Base-by-base conservation (phyloP, 2,888 invertebrate genomes). In the Drosophila macrospina region DNA sequence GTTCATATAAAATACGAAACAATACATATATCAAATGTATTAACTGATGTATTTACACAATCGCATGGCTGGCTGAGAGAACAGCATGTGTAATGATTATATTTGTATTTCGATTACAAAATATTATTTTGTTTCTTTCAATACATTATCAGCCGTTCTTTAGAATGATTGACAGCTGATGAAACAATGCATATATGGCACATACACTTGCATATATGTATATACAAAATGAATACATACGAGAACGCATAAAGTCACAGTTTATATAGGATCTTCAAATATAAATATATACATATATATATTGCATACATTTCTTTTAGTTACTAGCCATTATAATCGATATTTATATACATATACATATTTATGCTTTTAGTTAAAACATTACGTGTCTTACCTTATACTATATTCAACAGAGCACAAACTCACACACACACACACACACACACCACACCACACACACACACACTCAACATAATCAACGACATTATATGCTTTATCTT, bases 391-490 rank as follows among this genome's bases (percentile, higher is more conserved):
- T 82, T 86, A 82, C 52, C 59, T 66, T 69, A 66, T 69, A 20
- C 20, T 20, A 55, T 54, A 63, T 67, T 69, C 59, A 62, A 57
- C 50, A 39, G 50, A 73, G 67, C 65, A 77, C 68, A 69, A 1
- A 20, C 1, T 3, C 20, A 20, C 20, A 20, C 20, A 20, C 20
- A 20, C 20, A 20, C 20, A 2, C 20, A 20, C 20, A 20, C 20
- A 20, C 20, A 20, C 20, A 20, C n/a, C n/a, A n/a, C n/a, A n/a
- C n/a, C n/a, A n/a, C n/a, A n/a, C n/a, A n/a, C n/a, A n/a, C n/a
- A n/a, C n/a, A n/a, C 73, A 69, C 74, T 73, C 71, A 78, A 82
- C 89, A 79, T 79, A 77, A 85, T 81, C 81, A 88, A 80, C 80
- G 79, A 85, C 78, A 77, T 81, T n/a, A 70, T 84, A 74, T 80